Base-by-base conservation (phyloP, 2,797 vertebrate genomes). In the Morus bassanus region DNA sequence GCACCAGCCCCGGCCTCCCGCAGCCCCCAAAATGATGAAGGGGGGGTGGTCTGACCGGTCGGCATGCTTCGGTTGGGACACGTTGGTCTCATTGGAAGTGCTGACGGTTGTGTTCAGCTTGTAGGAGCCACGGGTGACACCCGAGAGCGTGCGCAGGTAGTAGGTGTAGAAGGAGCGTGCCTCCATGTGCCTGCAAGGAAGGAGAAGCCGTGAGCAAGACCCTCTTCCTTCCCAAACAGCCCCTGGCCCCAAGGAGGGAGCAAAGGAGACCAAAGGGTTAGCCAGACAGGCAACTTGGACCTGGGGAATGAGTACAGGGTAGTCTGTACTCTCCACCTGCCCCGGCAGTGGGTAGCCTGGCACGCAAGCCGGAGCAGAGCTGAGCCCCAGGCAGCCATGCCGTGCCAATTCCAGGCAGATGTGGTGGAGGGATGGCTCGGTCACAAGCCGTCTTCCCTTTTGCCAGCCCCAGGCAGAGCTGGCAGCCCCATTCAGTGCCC, bases 141-240 rank as follows among this genome's bases (percentile, higher is more conserved):
- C 98, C 0, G 98, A 97, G 35, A 99, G 98, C 48, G 95, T 98
- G 98, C 97, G 98, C 97, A 99, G 98, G 98, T 98, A 98, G 61
- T 97, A 97, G 7, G 98, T 98, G 95, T 99, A 99, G 96, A 98
- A 98, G 56, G 97, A 43, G 68, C 99, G 98, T 1, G 98, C 98
- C 91, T 99, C 98, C 11, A 64, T 22, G 48, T 98, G 96, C 79
- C 99, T 99, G 97, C 28, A 39, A 43, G 87, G 79, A 59, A 65
- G 82, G 35, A 94, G 50, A 64, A 81, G 39, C 27, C 1, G 1
- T 93, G 18, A 94, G 45, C 13, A 14, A 64, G 33, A 60, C 21
- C 23, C 18, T 76, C 57, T 33, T 56, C 27, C 51, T 33, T 37
- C 77, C 56, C 50, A 27, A 27, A 63, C 23, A 30, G 39, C 9